Evolutionary conservation across 37 sponge, comb jelly and placozoan genomes (phyloP), one percentile per base, ranked within the genome.

Genomic region (Haliclona indistincta): DNA sequence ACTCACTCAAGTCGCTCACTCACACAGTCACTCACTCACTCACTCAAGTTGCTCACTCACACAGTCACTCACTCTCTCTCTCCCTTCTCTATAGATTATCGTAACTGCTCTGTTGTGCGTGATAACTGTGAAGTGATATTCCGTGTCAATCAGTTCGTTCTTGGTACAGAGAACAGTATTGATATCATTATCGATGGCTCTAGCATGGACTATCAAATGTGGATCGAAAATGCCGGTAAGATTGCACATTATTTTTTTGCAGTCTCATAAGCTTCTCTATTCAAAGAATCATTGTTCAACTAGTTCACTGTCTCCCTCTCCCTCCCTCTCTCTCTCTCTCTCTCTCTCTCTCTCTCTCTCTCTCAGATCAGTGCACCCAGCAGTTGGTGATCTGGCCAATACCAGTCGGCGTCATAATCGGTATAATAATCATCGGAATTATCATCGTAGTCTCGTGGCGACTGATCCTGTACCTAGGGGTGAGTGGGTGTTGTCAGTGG

Each of bases 341-440:
- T 15, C 40, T 29, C 38, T 40, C 52, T 56, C 61, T 3, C 44
- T 49, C 65, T 0, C 56, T 36, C 67, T 62, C 64, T 25, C 3
- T 38, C 26, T 36, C 53, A 75, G 76, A 39, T 30, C 83, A 68
- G 22, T 17, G 37, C 41, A 26, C 66, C 23, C 39, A 65, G 25
- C 13, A 43, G 22, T 37, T 25, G 2, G 2, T 36, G 32, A 53
- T 42, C 17, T 85, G 79, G 78, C 79, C 79, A 17, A 86, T 86
- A 17, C 64, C 80, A 0, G 68, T 86, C 40, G 86, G 74, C 13
- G 68, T 79, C 29, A 68, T 79, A 37, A 66, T 86, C 42, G 86
- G 80, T 0, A 79, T 74, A 6, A 56, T 86, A 20, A 13, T 86
- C 26, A 42, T 86, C 5, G 86, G 74, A 8, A 22, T 86, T 26